Base-by-base conservation (phyloP, 2,113 vertebrate genomes). In the Phaethon lepturus region DNA sequence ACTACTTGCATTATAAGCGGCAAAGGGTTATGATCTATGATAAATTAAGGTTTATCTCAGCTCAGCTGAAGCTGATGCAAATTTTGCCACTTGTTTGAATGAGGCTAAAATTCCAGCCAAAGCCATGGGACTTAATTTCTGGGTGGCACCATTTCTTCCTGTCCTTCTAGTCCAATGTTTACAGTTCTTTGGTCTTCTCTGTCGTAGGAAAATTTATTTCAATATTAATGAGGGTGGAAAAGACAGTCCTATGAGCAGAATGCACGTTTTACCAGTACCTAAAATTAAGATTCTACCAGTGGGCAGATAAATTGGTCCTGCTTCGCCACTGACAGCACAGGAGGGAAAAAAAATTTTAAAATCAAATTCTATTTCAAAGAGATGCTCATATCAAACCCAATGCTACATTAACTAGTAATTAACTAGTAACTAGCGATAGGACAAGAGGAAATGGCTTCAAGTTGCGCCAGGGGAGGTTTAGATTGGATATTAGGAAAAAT, bases 1-100 rank as follows among this genome's bases (percentile, higher is more conserved):
- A 2, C 44, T 17, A 1, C 75, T 92, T 66, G 25, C 45, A 20
- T 2, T 12, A 19, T 10, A 3, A 62, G 56, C n/a, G 44, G 72
- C 68, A 13, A 18, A 59, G 42, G 23, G 49, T 50, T 63, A 18
- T 3, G 0, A 95, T 89, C 83, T 53, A 0, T 9, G 2, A 49
- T 22, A 90, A 88, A 80, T 92, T 60, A 38, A 47, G 5, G 8
- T 18, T 92, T 85, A 95, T 78, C 93, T 78, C 91, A 52, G 58
- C 77, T 68, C 77, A 79, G 49, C 40, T 88, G 47, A 84, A 91
- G 64, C 33, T 67, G 42, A 87, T 93, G 95, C 72, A 88, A 92
- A 89, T 91, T 78, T 79, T 35, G 17, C 80, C 76, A 33, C 69
- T 92, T 69, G 42, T 91, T 89, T 95, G 83, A 89, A 86, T 53